Evolutionary conservation across 2,888 invertebrate genomes (phyloP).

Genomic region (Petrophora chlorosata): DNA sequence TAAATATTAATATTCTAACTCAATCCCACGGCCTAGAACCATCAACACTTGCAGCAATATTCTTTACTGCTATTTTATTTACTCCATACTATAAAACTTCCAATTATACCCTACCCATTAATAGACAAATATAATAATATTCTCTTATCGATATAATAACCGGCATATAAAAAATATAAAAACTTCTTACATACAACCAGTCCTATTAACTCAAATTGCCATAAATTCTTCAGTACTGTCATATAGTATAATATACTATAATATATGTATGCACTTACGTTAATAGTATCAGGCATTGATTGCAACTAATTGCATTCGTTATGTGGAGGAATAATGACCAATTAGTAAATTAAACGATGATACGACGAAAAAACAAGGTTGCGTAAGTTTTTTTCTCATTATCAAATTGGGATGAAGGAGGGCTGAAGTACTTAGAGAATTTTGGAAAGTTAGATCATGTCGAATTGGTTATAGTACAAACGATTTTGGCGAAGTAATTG

Average conservation of each 20-base stretch:
- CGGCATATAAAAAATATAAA: conserved; percentile 45
- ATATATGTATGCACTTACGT: conserved; percentile 60
- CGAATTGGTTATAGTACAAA: too few species aligned
- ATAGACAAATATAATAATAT: conserved; percentile 46
- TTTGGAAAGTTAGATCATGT: too few species aligned
- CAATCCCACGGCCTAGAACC: conserved; percentile 24
- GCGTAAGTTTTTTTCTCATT: conserved; percentile 53
- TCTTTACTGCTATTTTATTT: conserved; percentile 31
- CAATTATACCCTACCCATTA: conserved; percentile 37
- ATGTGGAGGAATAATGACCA: conserved; percentile 73
- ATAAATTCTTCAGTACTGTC: conserved; percentile 62
- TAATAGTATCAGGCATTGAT: conserved; percentile 73
- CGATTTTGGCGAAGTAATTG: too few species aligned
- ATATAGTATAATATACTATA: conserved; percentile 54
- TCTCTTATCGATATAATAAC: conserved; percentile 53
- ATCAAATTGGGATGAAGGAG: conserved; percentile 37
- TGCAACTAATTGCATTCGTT: conserved; percentile 77
- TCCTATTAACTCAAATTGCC: conserved; percentile 50
- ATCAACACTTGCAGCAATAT: conserved; percentile 20
- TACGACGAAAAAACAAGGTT: conserved; percentile 54
- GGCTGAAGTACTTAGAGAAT: conserved; percentile 11
- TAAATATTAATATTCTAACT: not conserved
- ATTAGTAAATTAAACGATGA: conserved; percentile 73
- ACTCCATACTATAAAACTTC: conserved; percentile 29
- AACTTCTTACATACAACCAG: conserved; percentile 51